Evolutionary conservation across 2,113 vertebrate species (phyloP).

Genomic region (Abramis brama): DNA sequence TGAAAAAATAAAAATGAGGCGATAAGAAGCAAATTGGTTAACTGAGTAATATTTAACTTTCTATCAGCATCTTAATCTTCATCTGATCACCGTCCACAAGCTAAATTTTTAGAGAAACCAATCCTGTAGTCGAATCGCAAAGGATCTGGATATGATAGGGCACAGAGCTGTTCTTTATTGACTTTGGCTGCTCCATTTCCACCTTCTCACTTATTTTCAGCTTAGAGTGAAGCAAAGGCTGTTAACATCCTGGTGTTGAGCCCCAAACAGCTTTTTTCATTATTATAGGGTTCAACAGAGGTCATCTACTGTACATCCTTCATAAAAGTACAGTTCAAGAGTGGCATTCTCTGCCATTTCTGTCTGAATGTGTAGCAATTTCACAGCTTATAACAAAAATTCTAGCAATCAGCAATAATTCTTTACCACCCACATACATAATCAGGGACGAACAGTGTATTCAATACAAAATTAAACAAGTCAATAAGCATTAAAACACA

Average conservation of each 20-base stretch:
- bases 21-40: neutral
- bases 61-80: neutral
- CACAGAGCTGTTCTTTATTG: constrained; percentile 4
- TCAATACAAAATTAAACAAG: constrained; percentile 41
- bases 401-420: constrained; percentile 1
- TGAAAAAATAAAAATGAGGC: neutral
- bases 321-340: neutral
- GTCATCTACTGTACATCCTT: neutral
- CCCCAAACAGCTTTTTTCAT: constrained; percentile 21
- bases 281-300: constrained; percentile 15
- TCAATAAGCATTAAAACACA: constrained; percentile 51
- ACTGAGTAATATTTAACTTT: constrained; percentile 7
- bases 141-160: constrained; percentile 1
- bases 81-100: constrained; percentile 1
- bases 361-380: neutral
- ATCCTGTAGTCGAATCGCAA: constrained; percentile 2
- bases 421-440: constrained; percentile 31
- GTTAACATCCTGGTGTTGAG: constrained; percentile 4
- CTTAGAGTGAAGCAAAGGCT: neutral
- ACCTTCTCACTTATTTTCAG: constrained; percentile 19
- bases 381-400: neutral
- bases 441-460: constrained; percentile 16
- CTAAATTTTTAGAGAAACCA: neutral
- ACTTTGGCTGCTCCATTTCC: constrained; percentile 11
- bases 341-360: neutral